Conservation (phyloP, 1,140 invertebrate species). For the Copidosoma floridanum region DNA sequence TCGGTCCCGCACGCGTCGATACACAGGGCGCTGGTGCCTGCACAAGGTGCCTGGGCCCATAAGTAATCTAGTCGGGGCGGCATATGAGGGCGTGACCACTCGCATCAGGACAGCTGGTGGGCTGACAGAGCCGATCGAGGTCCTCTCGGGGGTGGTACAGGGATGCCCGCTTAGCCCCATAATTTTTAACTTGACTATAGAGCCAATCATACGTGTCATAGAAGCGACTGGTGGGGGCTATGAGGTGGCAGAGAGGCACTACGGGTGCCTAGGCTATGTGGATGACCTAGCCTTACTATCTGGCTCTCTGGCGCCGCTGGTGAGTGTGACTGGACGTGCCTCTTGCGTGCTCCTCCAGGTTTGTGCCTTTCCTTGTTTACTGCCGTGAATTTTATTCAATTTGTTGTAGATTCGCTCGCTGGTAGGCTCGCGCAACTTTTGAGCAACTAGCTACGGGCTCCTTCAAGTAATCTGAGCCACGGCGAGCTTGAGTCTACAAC, state of each 20-base stretch:
- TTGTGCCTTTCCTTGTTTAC: too few relatives aligned
- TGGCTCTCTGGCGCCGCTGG: too few relatives aligned
- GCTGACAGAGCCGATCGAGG: slow-evolving; percentile 33
- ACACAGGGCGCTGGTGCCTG: neutral
- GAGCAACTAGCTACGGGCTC: too few relatives aligned
- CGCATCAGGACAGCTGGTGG: slow-evolving; percentile 12
- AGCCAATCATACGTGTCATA: slow-evolving; percentile 31
- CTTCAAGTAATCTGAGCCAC: too few relatives aligned
- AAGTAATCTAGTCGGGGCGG: slow-evolving; percentile 18
- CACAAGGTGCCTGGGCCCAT: slow-evolving; percentile 7
- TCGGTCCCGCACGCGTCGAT: too few relatives aligned
- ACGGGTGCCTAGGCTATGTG: slow-evolving; percentile 39
- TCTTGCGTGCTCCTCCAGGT: too few relatives aligned
- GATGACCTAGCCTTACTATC: slow-evolving; percentile 37
- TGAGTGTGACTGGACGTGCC: too few relatives aligned
- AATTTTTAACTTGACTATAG: slow-evolving; percentile 50
- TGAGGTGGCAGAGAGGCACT: slow-evolving; percentile 18
- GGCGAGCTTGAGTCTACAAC: too few relatives aligned
- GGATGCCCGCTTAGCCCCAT: slow-evolving; percentile 48
- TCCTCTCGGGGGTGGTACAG: slow-evolving; percentile 45
- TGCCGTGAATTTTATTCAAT: too few relatives aligned
- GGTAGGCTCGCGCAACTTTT: too few relatives aligned
- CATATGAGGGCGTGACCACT: slow-evolving; percentile 26
- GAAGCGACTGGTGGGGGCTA: slow-evolving; percentile 12
- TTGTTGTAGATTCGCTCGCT: too few relatives aligned